Conservation (phyloP, 2,888 invertebrate genomes). For the Ecdyonurus torrentis region DNA sequence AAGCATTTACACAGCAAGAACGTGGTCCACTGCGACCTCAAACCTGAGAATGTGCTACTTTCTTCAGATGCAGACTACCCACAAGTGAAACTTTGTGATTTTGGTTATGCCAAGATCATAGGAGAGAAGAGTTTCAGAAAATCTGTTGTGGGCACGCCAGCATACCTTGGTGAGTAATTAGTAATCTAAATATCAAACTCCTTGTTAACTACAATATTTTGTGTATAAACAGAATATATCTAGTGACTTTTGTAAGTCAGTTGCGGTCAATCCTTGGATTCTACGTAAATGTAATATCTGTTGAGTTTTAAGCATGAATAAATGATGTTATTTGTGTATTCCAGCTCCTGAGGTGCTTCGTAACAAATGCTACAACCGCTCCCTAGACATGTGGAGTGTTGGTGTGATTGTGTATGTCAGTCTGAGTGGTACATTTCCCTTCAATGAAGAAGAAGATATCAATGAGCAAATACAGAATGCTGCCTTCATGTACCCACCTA, state of each 20-base stretch:
- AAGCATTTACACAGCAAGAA: constrained; percentile 96
- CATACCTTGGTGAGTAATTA: constrained; percentile 63
- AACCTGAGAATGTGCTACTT: constrained; percentile 94
- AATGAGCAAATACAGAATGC: constrained; percentile 99
- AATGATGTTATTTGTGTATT: constrained; percentile 14
- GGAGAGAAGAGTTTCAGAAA: constrained; percentile 96
- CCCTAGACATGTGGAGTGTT: constrained; percentile 99
- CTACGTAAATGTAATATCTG: not conserved
- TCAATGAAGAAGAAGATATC: constrained; percentile 99
- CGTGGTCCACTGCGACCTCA: constrained; percentile 95
- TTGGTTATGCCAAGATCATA: constrained; percentile 97
- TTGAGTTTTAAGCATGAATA: not conserved
- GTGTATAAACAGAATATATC: too few species aligned
- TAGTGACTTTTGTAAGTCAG: too few species aligned
- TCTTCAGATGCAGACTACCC: constrained; percentile 91
- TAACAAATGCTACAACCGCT: constrained; percentile 97
- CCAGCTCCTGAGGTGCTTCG: constrained; percentile 94
- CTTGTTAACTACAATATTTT: too few species aligned
- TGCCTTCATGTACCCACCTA: constrained; percentile 98
- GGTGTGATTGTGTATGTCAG: constrained; percentile 99
- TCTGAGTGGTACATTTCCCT: constrained; percentile 95
- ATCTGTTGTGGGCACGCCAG: constrained; percentile 97
- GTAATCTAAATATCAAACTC: too few species aligned
- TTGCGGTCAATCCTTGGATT: not conserved
- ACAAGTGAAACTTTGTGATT: constrained; percentile 97